Base-by-base conservation (phyloP, 1,140 invertebrate species). In the Arion vulgaris region DNA sequence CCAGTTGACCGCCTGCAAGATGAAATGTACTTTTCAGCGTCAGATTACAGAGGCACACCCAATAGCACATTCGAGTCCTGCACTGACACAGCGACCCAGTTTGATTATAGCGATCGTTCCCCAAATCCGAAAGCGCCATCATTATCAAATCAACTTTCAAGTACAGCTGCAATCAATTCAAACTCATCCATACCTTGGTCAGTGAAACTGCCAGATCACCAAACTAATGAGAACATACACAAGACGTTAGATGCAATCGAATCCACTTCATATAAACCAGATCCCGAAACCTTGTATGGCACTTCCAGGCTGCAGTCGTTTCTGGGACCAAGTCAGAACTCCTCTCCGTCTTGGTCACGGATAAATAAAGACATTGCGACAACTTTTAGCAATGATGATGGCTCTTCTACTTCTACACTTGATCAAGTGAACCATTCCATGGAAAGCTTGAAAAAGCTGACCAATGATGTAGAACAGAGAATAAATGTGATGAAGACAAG, bases 401-500 rank as follows among this genome's bases (percentile, higher is more conserved):
- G 28, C 28, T 11, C 15, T 17, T 26, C 17, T 36, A 38, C 51
- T n/a, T 39, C 32, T 17, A 34, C 23, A 26, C 77, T 79, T n/a
- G 53, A 83, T 38, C 62, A 86, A 68, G 83, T 88, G 34, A 87
- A 86, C 49, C 69, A 86, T 32, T 87, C 89, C 36, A 89, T 91
- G 74, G 89, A 89, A 79, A 88, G 90, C 36, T 75, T 91, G 15
- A 86, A 85, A 73, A 80, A 86, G 15, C 77, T 91, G 38, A 89
- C 90, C 19, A 83, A 85, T 38, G 86, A 88, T 81, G 90, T 91
- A 17, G 90, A 91, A 79, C 66, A 79, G 34, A 88, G 88, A 71
- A 82, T 91, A 32, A 83, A 82, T 68, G 74, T 84, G 34, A 91
- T 91, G 28, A 89, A 89, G 73, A 84, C 81, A 13, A 88, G 86